These are phyloP conservation scores for Danionella dracula DNA, from an alignment of 2,797 vertebrate genomes.

Conservation along the genomic window DNA sequence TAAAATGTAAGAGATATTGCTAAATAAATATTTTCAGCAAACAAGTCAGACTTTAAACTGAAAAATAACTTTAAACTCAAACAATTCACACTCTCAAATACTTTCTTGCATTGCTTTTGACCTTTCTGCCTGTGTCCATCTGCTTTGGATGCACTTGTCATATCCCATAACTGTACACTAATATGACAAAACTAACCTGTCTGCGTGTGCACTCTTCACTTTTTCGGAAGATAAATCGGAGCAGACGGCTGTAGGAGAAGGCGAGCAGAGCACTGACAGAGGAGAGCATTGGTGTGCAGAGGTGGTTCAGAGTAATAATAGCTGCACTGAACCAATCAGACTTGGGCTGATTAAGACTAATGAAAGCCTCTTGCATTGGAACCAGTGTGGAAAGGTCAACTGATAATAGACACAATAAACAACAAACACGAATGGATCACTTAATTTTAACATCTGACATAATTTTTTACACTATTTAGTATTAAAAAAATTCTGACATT, in stretches of 20 bases:
- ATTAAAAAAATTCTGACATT: too few relatives aligned
- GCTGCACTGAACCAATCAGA: constrained; percentile 18
- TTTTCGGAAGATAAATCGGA: background rate
- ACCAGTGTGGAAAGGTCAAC: constrained; percentile 14
- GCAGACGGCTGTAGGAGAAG: background rate
- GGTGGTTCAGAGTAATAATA: constrained; percentile 2
- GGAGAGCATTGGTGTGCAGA: background rate
- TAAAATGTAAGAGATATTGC: background rate
- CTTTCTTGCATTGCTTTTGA: background rate
- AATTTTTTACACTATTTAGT: too few relatives aligned
- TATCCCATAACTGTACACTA: background rate
- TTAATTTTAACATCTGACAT: too few relatives aligned
- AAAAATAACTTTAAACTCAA: background rate
- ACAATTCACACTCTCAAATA: background rate
- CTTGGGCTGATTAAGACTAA: constrained; percentile 24
- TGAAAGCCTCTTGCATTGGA: background rate
- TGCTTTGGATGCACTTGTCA: background rate
- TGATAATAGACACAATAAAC: constrained; percentile 1
- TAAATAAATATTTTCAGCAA: background rate
- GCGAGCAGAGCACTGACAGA: background rate
- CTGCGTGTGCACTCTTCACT: background rate
- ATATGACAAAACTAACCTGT: background rate
- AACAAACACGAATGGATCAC: too few relatives aligned
- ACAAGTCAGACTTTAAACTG: background rate
- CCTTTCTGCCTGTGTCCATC: background rate